These are phyloP conservation scores for Latrodectus hesperus DNA, from an alignment of 2,888 invertebrate genomes.

Conservation along the genomic window DNA sequence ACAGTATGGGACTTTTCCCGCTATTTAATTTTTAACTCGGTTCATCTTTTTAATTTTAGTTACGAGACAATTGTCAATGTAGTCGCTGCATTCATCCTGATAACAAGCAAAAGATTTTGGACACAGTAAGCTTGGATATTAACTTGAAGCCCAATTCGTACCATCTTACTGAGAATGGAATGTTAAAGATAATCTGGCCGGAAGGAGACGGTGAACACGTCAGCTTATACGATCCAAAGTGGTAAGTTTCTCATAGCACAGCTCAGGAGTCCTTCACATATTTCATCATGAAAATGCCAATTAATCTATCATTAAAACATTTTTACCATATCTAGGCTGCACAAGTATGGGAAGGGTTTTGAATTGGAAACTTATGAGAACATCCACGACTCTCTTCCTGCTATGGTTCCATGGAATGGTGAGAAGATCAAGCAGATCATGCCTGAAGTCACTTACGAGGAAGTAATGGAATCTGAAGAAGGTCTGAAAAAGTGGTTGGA, in stretches of 20 bases:
- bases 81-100: slow-evolving; percentile 61
- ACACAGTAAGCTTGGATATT: slow-evolving; percentile 72
- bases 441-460: slow-evolving; percentile 73
- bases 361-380: slow-evolving; percentile 73
- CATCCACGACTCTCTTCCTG: slow-evolving; percentile 70
- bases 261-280: neutral
- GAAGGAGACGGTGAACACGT: slow-evolving; percentile 71
- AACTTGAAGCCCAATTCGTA: slow-evolving; percentile 72
- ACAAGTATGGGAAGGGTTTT: slow-evolving; percentile 73
- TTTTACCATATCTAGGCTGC: slow-evolving; percentile 71
- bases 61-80: slow-evolving; percentile 71
- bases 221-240: slow-evolving; percentile 72
- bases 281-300: neutral
- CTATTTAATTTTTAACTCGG: no score
- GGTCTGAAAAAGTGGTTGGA: slow-evolving; percentile 73
- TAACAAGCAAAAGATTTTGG: slow-evolving; percentile 66
- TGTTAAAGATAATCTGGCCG: slow-evolving; percentile 73
- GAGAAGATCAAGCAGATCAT: slow-evolving; percentile 73
- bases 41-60: slow-evolving; percentile 62
- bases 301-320: neutral
- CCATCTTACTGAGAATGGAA: slow-evolving; percentile 71
- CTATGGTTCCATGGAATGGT: slow-evolving; percentile 73
- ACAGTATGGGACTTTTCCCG: no score
- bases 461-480: slow-evolving; percentile 73
- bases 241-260: slow-evolving; percentile 70